phyloP scores from a whole-genome alignment of 2,888 invertebrate species.

The Tethea ocularis region DNA sequence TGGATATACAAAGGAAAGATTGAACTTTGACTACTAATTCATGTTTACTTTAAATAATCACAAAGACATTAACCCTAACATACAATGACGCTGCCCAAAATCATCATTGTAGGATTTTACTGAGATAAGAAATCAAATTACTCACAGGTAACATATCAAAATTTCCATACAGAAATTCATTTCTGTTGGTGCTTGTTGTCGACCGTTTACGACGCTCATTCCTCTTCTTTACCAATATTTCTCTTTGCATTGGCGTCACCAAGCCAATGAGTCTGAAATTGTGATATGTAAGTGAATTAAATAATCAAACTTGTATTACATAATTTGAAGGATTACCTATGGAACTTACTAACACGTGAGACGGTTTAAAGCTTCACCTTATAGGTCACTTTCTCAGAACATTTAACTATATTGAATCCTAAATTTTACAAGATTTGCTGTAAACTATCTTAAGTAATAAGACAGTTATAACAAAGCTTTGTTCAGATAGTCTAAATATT shows the following conservation, averaged over 20 bases:
- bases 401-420: too few relatives aligned
- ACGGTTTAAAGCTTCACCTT: too few relatives aligned
- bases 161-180: constrained; percentile 72
- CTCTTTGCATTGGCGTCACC: constrained; percentile 68
- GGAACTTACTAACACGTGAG: too few relatives aligned
- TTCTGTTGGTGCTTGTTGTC: constrained; percentile 67
- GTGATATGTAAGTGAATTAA: background rate
- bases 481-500: too few relatives aligned
- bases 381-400: too few relatives aligned
- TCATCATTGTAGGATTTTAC: background rate
- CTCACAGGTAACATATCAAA: constrained; percentile 74
- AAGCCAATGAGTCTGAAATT: constrained; percentile 70
- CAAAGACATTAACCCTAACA: background rate
- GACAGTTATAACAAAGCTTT: too few relatives aligned
- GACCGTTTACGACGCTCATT: constrained; percentile 72
- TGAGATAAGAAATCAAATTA: constrained; percentile 15
- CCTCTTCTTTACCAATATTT: constrained; percentile 67
- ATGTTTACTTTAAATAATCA: too few relatives aligned
- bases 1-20: constrained; percentile 39
- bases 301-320: background rate
- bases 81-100: background rate
- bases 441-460: too few relatives aligned
- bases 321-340: too few relatives aligned
- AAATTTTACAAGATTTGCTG: too few relatives aligned
- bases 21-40: too few relatives aligned